Evolutionary conservation across 2,888 invertebrate genomes (phyloP).

Genomic region (Sialis fuliginosa): DNA sequence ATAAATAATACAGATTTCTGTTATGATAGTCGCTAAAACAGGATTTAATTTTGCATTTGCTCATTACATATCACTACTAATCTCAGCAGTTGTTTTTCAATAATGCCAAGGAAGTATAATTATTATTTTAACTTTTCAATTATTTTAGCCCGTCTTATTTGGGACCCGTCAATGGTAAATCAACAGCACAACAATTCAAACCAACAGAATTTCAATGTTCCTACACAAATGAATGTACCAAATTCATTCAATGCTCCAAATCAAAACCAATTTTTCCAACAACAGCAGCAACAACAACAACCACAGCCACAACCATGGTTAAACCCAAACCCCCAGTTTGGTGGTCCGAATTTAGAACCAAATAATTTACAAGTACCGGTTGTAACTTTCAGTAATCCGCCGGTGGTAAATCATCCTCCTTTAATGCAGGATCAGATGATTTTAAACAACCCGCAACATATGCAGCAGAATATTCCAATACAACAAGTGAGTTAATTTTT

Average conservation of each 20-base stretch:
- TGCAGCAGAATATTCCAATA: neutral
- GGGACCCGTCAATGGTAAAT: conserved; percentile 9
- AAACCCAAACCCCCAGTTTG: neutral
- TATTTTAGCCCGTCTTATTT: conserved; percentile 13
- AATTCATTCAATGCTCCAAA: neutral
- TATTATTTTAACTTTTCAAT: neutral
- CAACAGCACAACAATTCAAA: neutral
- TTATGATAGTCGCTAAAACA: no score
- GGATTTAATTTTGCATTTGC: no score
- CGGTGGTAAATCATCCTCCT: neutral
- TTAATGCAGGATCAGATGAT: neutral
- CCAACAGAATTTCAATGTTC: neutral
- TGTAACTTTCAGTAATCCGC: neutral
- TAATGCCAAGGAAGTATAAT: neutral
- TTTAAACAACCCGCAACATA: neutral
- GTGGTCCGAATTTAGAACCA: neutral
- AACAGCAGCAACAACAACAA: conserved; percentile 2
- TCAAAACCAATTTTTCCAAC: neutral
- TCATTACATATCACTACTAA: no score
- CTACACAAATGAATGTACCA: no score
- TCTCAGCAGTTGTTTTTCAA: neutral
- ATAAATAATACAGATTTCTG: neutral
- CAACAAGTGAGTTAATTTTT: no score
- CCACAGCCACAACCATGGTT: neutral
- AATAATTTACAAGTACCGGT: no score